These are phyloP conservation scores for Rhabdomys dilectus DNA, from an alignment of 2,113 vertebrate genomes.

Conservation along the genomic window DNA sequence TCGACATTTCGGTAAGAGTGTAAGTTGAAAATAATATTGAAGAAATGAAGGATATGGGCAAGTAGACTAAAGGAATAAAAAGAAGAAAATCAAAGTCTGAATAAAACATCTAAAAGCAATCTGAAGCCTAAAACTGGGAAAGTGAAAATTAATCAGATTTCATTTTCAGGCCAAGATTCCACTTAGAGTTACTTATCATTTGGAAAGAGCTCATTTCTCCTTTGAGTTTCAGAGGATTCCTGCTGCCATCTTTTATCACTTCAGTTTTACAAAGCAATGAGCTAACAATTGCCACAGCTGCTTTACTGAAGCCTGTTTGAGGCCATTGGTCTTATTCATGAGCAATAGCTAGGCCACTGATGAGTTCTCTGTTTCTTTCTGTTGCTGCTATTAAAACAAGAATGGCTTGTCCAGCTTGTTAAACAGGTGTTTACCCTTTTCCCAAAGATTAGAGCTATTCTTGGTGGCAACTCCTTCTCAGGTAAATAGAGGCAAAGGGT, in stretches of 20 bases:
- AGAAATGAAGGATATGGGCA: background rate
- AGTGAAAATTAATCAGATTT: constrained; percentile 46
- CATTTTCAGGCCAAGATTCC: constrained; percentile 70
- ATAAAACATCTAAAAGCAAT: constrained; percentile 26
- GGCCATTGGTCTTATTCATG: constrained; percentile 58
- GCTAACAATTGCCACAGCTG: constrained; percentile 74
- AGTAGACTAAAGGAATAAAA: background rate
- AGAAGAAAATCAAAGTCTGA: background rate
- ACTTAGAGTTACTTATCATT: constrained; percentile 28
- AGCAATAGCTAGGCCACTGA: background rate
- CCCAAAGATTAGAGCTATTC: constrained; percentile 78
- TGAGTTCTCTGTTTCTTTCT: constrained; percentile 77
- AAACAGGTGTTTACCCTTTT: constrained; percentile 71
- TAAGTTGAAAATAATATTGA: background rate
- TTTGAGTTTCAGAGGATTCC: constrained; percentile 56
- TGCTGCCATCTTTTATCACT: constrained; percentile 66
- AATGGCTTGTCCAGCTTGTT: constrained; percentile 61
- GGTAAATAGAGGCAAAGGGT: constrained; percentile 70
- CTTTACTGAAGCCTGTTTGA: constrained; percentile 49
- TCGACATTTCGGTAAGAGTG: background rate
- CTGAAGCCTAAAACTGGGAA: background rate
- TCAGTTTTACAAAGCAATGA: constrained; percentile 71
- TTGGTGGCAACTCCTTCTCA: constrained; percentile 77
- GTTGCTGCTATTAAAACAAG: constrained; percentile 55
- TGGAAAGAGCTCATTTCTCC: constrained; percentile 65